A percentile compares a stretch with the other conserved stretches of the same genome.
phyloP scores from a whole-genome alignment of 2,888 invertebrate species.

The Eudasyphora cyanicolor region DNA sequence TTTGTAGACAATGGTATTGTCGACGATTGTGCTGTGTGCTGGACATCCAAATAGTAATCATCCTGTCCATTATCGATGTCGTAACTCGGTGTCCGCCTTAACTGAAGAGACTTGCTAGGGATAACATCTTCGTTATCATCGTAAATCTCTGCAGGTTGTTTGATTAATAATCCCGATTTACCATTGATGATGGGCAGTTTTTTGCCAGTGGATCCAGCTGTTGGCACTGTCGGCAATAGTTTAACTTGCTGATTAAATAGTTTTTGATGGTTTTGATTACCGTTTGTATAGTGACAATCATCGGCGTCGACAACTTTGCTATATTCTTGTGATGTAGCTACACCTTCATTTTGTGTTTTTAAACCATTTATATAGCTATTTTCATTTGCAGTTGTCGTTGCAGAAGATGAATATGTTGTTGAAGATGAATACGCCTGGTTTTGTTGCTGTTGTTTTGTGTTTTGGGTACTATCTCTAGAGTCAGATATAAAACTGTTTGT shows the following conservation, averaged over 20 bases:
- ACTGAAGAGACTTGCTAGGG: constrained; percentile 48
- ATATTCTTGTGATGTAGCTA: constrained; percentile 62
- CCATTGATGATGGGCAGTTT: constrained; percentile 78
- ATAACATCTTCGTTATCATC: constrained; percentile 70
- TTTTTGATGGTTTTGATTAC: constrained; percentile 67
- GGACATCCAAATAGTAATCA: constrained; percentile 76
- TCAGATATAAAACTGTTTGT: neutral
- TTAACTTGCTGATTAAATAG: constrained; percentile 65
- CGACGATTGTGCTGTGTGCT: constrained; percentile 69
- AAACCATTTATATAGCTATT: constrained; percentile 43
- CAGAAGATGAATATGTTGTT: constrained; percentile 36
- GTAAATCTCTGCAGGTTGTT: constrained; percentile 78
- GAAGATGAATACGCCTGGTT: constrained; percentile 36
- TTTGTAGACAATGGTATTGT: constrained; percentile 62
- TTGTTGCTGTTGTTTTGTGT: constrained; percentile 21
- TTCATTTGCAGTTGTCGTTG: constrained; percentile 25
- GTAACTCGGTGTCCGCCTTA: constrained; percentile 69
- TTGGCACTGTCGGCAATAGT: constrained; percentile 74
- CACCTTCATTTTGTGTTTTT: constrained; percentile 57
- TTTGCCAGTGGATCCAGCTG: constrained; percentile 75
- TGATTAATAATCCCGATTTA: constrained; percentile 74
- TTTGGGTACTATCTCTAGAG: neutral
- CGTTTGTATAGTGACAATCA: constrained; percentile 68
- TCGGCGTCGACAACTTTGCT: constrained; percentile 44
- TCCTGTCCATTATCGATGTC: constrained; percentile 77